Evolutionary conservation across 1,140 invertebrate genomes (phyloP).

Genomic region (Chrysomallon squamiferum): DNA sequence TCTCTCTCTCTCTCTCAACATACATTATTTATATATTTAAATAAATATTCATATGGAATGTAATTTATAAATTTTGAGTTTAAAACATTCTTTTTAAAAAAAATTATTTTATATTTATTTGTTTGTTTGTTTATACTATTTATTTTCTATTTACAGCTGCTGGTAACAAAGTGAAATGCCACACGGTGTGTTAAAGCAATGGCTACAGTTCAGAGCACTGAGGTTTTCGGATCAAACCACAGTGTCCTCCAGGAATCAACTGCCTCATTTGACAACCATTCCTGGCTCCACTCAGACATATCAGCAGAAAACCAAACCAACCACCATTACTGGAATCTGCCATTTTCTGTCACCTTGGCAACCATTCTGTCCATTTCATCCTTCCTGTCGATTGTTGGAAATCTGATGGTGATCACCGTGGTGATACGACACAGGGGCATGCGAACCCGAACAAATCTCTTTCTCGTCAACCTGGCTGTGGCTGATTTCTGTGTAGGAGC

Average conservation of each 20-base stretch:
- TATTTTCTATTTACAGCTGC: background rate
- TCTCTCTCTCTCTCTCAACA: background rate
- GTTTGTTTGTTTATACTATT: background rate
- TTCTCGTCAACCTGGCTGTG: constrained; percentile 64
- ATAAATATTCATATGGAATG: background rate
- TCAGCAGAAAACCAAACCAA: background rate
- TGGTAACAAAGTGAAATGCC: background rate
- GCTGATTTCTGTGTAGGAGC: constrained; percentile 65
- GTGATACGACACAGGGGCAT: constrained; percentile 60
- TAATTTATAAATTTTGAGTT: no score
- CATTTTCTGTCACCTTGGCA: constrained; percentile 23
- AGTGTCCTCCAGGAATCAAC: background rate
- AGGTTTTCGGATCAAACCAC: background rate
- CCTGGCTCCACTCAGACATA: background rate
- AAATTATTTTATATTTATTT: background rate
- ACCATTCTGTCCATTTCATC: constrained; percentile 21
- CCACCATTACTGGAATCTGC: constrained; percentile 16
- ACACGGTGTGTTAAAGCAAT: background rate
- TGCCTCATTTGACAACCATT: background rate
- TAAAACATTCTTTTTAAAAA: no score
- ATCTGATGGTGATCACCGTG: constrained; percentile 60
- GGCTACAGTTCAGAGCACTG: background rate
- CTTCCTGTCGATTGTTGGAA: constrained; percentile 27
- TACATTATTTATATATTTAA: background rate
- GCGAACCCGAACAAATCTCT: constrained; percentile 65